Evolutionary conservation across 2,113 vertebrate species (phyloP).

Genomic region (Labrus mixtus): DNA sequence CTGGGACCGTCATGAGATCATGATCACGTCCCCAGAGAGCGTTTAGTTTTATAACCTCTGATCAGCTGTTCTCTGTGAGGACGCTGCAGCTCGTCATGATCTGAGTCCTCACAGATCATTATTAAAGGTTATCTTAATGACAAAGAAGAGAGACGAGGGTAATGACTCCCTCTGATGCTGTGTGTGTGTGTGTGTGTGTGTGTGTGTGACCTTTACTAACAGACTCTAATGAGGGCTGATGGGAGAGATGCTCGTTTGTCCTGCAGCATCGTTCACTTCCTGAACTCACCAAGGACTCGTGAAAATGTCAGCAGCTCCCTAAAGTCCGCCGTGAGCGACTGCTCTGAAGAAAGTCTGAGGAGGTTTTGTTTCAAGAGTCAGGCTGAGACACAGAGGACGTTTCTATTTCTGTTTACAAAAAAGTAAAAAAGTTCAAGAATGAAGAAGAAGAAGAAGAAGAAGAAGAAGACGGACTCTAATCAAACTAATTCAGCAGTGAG

Average conservation of each 20-base stretch:
- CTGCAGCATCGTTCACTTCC: constrained; percentile 15
- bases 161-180: constrained; percentile 68
- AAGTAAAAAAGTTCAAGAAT: neutral
- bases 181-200: neutral
- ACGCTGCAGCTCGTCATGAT: constrained; percentile 30
- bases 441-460: no score
- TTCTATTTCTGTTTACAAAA: no score
- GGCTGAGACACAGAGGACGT: neutral
- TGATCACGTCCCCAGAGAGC: constrained; percentile 1
- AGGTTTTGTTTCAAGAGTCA: neutral
- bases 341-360: neutral
- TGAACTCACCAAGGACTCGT: constrained; percentile 24
- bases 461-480: no score
- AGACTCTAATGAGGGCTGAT: constrained; percentile 59
- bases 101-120: constrained; percentile 7
- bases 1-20: neutral
- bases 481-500: no score
- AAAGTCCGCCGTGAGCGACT: neutral
- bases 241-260: constrained; percentile 11
- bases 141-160: constrained; percentile 28
- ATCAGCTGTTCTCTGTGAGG: no score
- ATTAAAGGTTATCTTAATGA: neutral
- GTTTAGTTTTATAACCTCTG: no score
- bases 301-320: constrained; percentile 58
- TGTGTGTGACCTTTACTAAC: constrained; percentile 71